A percentile compares a stretch with the other conserved stretches of the same genome.
phyloP scores from a whole-genome alignment of 2,797 vertebrate genomes.

The Neomorphus geoffroyi region DNA sequence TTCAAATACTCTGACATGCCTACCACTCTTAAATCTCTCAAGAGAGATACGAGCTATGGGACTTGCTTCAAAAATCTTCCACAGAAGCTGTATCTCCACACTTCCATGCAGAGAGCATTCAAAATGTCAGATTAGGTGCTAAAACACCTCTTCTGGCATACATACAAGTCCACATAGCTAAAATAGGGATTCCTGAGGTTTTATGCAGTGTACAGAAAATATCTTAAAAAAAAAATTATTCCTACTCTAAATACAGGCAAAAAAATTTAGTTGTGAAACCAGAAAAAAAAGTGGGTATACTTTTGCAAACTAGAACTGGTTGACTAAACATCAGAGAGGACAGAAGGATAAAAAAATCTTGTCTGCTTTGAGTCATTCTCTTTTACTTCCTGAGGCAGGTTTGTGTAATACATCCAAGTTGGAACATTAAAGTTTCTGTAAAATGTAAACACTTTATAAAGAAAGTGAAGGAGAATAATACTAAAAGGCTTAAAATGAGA shows the following conservation, averaged over 20 bases:
- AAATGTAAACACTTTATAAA: background rate
- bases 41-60: background rate
- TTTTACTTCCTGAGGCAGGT: background rate
- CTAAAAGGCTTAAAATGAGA: background rate
- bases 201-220: background rate
- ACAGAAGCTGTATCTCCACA: background rate
- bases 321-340: background rate
- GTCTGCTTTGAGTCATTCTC: background rate
- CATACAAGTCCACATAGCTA: background rate
- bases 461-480: background rate
- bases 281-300: background rate
- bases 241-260: background rate
- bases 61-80: background rate
- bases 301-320: background rate
- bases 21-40: background rate
- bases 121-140: background rate
- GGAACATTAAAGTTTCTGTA: background rate
- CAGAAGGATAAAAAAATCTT: background rate
- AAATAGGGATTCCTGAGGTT: background rate
- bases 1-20: background rate
- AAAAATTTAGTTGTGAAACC: background rate
- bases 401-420: background rate
- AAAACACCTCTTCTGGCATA: background rate
- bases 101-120: background rate
- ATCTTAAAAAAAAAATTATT: rapidly evolving